Evolutionary conservation across 2,888 invertebrate species (phyloP), one percentile per base, ranked within the genome.

Genomic region (Eupsilia transversa): DNA sequence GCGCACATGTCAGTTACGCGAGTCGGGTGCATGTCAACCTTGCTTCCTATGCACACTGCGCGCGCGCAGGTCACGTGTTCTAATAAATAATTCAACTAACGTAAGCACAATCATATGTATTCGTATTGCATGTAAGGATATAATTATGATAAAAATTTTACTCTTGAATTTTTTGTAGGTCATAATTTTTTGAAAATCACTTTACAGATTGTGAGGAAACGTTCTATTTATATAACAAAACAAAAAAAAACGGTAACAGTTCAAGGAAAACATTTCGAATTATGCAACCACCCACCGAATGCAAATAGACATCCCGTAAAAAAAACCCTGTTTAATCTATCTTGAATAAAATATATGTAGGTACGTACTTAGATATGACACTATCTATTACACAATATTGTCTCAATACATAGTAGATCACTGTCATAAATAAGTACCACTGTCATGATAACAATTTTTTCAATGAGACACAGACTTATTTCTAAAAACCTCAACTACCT

Each of bases 21-120:
- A 84, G 77, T 87, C 84, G 84, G 85, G 83, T 79, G 77, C 85
- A 88, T 81, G 82, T 84, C 90, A 91, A 91, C 88, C 91, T 87
- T 90, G 89, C 83, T 93, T 94, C 94, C 94, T 92, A 84, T 80
- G 68, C 80, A 84, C 38, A 65, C 38, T 63, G 79, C 86, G 83
- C 71, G 67, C 72, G 78, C 87, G 84, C 72, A 74, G 30, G 87
- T 86, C 89, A 91, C 88, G 90, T 92, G 91, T 87, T 64, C 52
- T 43, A 65, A 76, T 87, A 72, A 88, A 89, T 88, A 72, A 88
- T 89, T 88, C 76, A 87, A 75, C 57, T 17, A 27, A 70, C 71
- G 72, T 59, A 20, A 38, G 68, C 67, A 64, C 59, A 56, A 71
- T 52, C n/a, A 61, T 38, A 65, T 6, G 23, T 33, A 46, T 46